Evolutionary conservation across 2,888 invertebrate genomes (phyloP).

Genomic region (Orchesella flavescens): DNA sequence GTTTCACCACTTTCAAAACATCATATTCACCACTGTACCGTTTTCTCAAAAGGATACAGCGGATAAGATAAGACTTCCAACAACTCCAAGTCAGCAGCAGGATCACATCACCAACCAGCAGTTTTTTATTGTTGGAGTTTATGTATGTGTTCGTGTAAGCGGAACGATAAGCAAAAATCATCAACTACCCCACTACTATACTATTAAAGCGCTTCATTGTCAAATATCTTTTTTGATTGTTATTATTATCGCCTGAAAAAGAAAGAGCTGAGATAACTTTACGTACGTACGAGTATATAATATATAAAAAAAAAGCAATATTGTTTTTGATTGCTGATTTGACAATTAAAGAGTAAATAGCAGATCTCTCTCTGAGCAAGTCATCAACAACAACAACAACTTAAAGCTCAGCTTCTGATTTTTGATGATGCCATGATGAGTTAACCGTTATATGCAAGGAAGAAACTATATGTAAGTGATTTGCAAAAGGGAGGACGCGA

Average conservation of each 20-base stretch:
- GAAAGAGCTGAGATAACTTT: too few species aligned
- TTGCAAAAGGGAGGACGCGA: background rate
- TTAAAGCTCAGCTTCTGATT: background rate
- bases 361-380: background rate
- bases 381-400: too few species aligned
- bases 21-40: background rate
- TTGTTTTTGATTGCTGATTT: background rate
- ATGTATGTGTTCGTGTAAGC: too few species aligned
- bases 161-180: too few species aligned
- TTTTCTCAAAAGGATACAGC: background rate
- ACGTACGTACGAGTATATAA: too few species aligned
- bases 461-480: background rate
- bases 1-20: background rate
- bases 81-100: background rate
- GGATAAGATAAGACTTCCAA: background rate
- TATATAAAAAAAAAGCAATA: too few species aligned
- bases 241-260: too few species aligned
- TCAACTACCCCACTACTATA: too few species aligned
- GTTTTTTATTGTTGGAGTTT: too few species aligned
- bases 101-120: too few species aligned
- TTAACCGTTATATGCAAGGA: conserved; percentile 38
- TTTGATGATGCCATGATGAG: conserved; percentile 21
- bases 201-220: too few species aligned
- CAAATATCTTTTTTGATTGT: too few species aligned
- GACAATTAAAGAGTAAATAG: background rate